These are phyloP conservation scores for Zophobas atratus DNA, from an alignment of 1,140 invertebrate species.

Conservation along the genomic window DNA sequence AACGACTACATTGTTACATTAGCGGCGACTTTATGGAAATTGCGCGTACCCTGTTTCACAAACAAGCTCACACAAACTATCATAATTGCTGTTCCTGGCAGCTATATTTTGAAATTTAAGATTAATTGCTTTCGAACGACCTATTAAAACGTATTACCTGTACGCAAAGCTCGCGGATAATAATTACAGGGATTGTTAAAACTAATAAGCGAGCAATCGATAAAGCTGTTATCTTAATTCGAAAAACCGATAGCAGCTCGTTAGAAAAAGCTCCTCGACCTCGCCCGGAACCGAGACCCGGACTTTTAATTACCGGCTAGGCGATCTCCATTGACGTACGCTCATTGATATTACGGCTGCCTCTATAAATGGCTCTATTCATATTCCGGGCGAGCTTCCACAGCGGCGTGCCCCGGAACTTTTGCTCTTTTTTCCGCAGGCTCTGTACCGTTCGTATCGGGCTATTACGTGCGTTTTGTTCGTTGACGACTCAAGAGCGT, in stretches of 20 bases:
- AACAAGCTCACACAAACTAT: conserved; percentile 36
- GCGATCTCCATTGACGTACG: conserved; percentile 17
- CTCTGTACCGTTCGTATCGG: background rate
- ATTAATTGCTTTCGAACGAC: conserved; percentile 40
- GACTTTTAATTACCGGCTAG: conserved; percentile 30
- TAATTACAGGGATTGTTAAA: conserved; percentile 37
- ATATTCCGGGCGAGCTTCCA: conserved; percentile 12
- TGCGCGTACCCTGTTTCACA: conserved; percentile 17
- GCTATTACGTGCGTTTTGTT: background rate
- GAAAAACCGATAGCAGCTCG: conserved; percentile 10
- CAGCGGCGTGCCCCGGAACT: conserved; percentile 9
- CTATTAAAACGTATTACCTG: conserved; percentile 36
- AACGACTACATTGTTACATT: conserved; percentile 12
- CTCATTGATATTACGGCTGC: conserved; percentile 18
- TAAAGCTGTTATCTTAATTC: conserved; percentile 38
- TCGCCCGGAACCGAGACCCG: conserved; percentile 13
- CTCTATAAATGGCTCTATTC: conserved; percentile 22
- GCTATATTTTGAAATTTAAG: conserved; percentile 41
- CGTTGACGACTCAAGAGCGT: background rate
- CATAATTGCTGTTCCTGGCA: conserved; percentile 40
- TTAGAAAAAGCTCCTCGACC: conserved; percentile 32
- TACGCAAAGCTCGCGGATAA: conserved; percentile 27
- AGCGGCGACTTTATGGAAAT: conserved; percentile 19
- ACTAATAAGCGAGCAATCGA: conserved; percentile 32
- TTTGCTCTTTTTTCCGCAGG: background rate